Evolutionary conservation across 2,113 vertebrate species (phyloP), one percentile per base, ranked within the genome.

Genomic region (Rhinoptilus africanus): DNA sequence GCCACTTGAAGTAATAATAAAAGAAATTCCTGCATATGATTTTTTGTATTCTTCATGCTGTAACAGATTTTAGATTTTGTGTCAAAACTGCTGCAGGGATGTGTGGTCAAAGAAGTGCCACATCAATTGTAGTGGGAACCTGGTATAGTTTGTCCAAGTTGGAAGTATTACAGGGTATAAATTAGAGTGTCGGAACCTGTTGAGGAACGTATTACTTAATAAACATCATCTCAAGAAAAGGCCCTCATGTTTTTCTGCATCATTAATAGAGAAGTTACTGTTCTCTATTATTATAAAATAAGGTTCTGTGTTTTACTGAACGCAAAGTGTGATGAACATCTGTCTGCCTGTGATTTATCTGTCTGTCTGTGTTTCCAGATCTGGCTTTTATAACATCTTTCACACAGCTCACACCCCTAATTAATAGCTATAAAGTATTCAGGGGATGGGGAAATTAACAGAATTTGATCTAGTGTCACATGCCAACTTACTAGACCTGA

Each of bases 341-440:
- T 92, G 45, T 57, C 91, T 79, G 91, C 63, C 67, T 7, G 85
- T 89, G 93, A 87, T 75, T 75, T 83, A 81, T 82, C 88, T 47
- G 26, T 62, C 89, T 89, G 77, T 32, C 88, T 75, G 26, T 60
- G 23, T 34, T 80, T 75, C 62, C 81, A 53, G 69, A 66, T 51
- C 74, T 79, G 57, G 1, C 87, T 89, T 54, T 5, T 87, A 2
- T 32, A 48, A n/a, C 51, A 11, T 4, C 84, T 75, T 87, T 92
- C 91, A 89, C 76, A 35, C 37, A 34, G 86, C 73, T 92, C 69
- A 59, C 77, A 57, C 80, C 88, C 92, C 94, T 74, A 62, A 77
- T 88, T 93, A 84, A 74, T 27, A 28, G 71, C 88, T 43, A 7
- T 45, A 18, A 88, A 74, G 86, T 8, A 30, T 91, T 90, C 59